A percentile compares a stretch with the other conserved stretches of the same genome.
phyloP scores from a whole-genome alignment of 2,888 invertebrate species.

The Drosophila vallismaia region DNA sequence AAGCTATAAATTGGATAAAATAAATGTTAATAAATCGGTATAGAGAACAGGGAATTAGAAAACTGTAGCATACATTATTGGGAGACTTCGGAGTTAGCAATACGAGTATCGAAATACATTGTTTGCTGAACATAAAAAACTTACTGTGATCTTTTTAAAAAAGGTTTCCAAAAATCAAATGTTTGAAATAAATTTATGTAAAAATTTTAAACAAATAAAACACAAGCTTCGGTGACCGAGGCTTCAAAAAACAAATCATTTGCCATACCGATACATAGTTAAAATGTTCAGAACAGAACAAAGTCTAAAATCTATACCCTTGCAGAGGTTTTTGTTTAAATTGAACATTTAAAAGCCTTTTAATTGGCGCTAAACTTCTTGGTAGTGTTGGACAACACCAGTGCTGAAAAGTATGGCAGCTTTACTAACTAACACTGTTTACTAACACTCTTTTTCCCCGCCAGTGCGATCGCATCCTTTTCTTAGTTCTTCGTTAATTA shows the following conservation, averaged over 20 bases:
- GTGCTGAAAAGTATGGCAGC: too few relatives aligned
- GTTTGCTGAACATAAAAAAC: constrained; percentile 35
- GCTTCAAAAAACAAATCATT: background rate
- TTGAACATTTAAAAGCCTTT: too few relatives aligned
- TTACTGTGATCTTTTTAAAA: constrained; percentile 66
- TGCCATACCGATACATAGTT: too few relatives aligned
- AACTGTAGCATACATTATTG: constrained; percentile 5
- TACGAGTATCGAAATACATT: background rate
- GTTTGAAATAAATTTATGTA: background rate
- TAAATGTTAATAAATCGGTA: background rate
- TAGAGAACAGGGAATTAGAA: background rate
- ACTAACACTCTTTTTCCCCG: too few relatives aligned
- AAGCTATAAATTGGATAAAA: constrained; percentile 66
- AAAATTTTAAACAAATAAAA: constrained; percentile 4
- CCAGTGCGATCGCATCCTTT: too few relatives aligned
- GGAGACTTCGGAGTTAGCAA: background rate
- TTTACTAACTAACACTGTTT: too few relatives aligned
- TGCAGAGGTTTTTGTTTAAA: too few relatives aligned
- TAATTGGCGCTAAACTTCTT: too few relatives aligned
- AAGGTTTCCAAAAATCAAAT: constrained; percentile 29
- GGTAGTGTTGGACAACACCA: too few relatives aligned
- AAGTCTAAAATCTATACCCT: background rate
- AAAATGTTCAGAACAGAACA: background rate
- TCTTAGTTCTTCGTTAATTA: too few relatives aligned
- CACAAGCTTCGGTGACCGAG: constrained; percentile 3